Conservation (phyloP, 2,797 vertebrate species). For the Rhyacichthys aspro region DNA sequence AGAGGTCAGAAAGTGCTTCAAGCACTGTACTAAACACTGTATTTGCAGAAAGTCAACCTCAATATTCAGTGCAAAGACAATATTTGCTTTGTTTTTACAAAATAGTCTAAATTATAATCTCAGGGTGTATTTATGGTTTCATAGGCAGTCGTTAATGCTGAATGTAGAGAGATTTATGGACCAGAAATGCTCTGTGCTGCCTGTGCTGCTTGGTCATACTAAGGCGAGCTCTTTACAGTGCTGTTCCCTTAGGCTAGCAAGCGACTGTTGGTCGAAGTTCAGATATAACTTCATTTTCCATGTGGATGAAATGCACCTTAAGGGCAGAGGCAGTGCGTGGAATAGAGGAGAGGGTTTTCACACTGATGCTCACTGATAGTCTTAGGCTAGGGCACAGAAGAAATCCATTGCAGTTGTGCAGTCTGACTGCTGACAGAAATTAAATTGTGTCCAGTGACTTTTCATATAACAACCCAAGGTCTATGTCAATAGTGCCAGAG, state of each 20-base stretch:
- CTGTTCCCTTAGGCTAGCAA: slow-evolving; percentile 87
- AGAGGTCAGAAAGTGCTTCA: slow-evolving; percentile 21
- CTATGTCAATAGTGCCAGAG: slow-evolving; percentile 71
- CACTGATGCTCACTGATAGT: slow-evolving; percentile 68
- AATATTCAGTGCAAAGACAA: neutral
- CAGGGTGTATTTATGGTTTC: slow-evolving; percentile 17
- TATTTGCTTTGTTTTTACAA: neutral
- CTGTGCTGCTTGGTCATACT: slow-evolving; percentile 59
- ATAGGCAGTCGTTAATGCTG: slow-evolving; percentile 56
- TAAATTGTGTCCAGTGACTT: slow-evolving; percentile 82
- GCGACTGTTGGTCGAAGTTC: slow-evolving; percentile 91
- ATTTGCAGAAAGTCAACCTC: neutral
- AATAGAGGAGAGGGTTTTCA: slow-evolving; percentile 54
- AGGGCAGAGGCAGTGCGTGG: slow-evolving; percentile 66
- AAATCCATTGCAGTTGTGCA: slow-evolving; percentile 79
- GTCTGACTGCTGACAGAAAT: slow-evolving; percentile 80
- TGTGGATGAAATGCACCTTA: slow-evolving; percentile 93
- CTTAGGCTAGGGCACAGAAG: slow-evolving; percentile 71
- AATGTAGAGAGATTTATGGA: slow-evolving; percentile 75
- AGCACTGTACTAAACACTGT: too few species aligned
- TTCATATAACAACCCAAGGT: slow-evolving; percentile 77
- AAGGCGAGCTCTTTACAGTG: slow-evolving; percentile 72
- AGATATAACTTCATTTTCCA: slow-evolving; percentile 93
- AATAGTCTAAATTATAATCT: neutral
- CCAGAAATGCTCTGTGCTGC: slow-evolving; percentile 58